Percentiles rank a stretch among this genome's conserved stretches.
These are phyloP conservation scores for Natrix natrix DNA, from an alignment of 2,797 vertebrate genomes.

Conservation along the genomic window DNA sequence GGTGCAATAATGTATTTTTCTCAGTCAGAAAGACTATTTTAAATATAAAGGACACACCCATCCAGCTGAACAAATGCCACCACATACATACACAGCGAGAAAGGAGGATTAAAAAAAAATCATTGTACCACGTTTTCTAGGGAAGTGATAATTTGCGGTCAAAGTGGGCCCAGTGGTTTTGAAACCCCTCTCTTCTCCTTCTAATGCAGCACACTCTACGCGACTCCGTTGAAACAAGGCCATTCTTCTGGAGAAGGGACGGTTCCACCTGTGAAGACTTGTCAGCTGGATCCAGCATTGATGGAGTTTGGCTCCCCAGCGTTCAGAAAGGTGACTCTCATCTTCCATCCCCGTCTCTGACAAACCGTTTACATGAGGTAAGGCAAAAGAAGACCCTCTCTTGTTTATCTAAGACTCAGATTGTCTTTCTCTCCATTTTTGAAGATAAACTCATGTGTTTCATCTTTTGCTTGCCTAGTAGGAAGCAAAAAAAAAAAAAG, in stretches of 20 bases:
- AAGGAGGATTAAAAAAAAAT: not conserved
- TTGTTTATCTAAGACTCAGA: not conserved
- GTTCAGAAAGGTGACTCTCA: not conserved
- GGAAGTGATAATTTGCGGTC: not conserved
- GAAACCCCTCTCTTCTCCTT: too few relatives aligned
- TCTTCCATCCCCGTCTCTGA: not conserved
- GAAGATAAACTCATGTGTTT: not conserved
- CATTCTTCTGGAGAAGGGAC: too few relatives aligned
- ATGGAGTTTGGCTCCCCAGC: accelerated
- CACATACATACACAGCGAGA: not conserved
- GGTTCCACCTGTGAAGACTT: not conserved
- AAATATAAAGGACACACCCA: not conserved
- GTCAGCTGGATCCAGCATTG: not conserved
- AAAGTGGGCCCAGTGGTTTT: not conserved
- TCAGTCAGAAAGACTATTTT: not conserved
- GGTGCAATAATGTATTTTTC: not conserved
- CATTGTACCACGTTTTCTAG: not conserved
- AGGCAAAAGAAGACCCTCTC: not conserved
- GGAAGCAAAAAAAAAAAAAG: too few relatives aligned
- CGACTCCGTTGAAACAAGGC: not conserved
- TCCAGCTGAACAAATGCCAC: not conserved
- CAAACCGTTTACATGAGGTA: not conserved
- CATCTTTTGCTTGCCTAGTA: not conserved
- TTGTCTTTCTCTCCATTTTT: not conserved
- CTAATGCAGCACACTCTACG: not conserved